Conservation (phyloP, 2,113 vertebrate genomes). For the Asarcornis scutulata region DNA sequence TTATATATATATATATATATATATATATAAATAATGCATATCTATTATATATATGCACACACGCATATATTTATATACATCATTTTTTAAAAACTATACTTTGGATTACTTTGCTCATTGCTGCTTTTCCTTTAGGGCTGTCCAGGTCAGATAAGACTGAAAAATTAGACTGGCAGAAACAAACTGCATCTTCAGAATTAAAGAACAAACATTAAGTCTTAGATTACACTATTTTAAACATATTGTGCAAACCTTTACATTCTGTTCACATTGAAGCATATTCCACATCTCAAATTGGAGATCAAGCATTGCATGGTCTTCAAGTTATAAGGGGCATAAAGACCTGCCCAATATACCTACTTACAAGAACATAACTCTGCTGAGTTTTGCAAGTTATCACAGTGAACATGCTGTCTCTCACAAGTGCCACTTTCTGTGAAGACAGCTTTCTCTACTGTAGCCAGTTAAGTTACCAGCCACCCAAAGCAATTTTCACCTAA, state of each 20-base stretch:
- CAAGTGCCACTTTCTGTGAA: not conserved
- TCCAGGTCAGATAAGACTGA: not conserved
- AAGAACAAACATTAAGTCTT: not conserved
- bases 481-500: not conserved
- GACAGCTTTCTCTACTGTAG: not conserved
- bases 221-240: not conserved
- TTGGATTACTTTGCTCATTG: not conserved
- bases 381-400: not conserved
- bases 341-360: not conserved
- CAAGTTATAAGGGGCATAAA: not conserved
- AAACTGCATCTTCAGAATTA: not conserved
- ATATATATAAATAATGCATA: not conserved
- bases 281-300: not conserved
- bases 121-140: not conserved
- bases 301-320: not conserved
- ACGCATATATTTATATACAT: not conserved
- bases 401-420: not conserved
- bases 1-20: not conserved
- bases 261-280: not conserved
- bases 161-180: not conserved
- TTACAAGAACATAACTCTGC: not conserved
- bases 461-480: not conserved
- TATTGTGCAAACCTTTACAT: not conserved
- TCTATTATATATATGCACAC: too few species aligned
- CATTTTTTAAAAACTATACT: not conserved